Evolutionary conservation across 23 tunicate genomes (phyloP), one percentile per base, ranked within the genome.

Genomic region (Ciona savignyi): DNA sequence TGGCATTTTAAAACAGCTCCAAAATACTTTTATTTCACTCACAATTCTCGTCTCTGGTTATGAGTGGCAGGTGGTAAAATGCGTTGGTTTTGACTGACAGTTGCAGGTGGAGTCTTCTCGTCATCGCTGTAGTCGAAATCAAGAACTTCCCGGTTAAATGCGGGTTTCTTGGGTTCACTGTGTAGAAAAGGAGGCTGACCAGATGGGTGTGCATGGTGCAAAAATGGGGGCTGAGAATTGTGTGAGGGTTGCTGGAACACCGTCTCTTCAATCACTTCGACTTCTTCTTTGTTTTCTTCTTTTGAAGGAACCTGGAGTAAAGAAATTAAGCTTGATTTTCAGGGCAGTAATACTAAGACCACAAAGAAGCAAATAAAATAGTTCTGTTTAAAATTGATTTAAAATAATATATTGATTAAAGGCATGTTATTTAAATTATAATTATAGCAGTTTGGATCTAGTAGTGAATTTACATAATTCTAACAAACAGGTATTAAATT

Each of bases 111-210:
- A 1, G 73, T 77, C 30, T 76, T 73, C 25, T 88, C 96, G 61
- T 88, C 96, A 79, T 88, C 96, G 68, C 86, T 76, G 84, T 88
- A 88, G 72, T 88, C 96, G 35, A 83, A 88, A 81, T 88, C 96
- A 25, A 88, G 67, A 21, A 88, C 80, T 24, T 77, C 96, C 1
- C 83, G 80, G 56, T 88, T 87, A 68, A 87, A 88, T 27, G 96
- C 33, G 1, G 96, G 87, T 35, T 71, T 60, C 65, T 32, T 62
- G 61, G 6, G 67, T 23, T 63, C 27, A 63, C 23, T n/a, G 28
- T 63, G 67, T 63, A 63, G 22, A 22, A 63, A 63, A 22, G 67
- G 67, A 22, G 28, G 67, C 22, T 63, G 67, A 49, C 61, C 19
- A 49, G 61, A 49, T 49, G 61, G 20, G 20, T 49, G 19, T n/a